These are phyloP conservation scores for Willisornis vidua DNA, from an alignment of 2,113 vertebrate species.

Conservation along the genomic window DNA sequence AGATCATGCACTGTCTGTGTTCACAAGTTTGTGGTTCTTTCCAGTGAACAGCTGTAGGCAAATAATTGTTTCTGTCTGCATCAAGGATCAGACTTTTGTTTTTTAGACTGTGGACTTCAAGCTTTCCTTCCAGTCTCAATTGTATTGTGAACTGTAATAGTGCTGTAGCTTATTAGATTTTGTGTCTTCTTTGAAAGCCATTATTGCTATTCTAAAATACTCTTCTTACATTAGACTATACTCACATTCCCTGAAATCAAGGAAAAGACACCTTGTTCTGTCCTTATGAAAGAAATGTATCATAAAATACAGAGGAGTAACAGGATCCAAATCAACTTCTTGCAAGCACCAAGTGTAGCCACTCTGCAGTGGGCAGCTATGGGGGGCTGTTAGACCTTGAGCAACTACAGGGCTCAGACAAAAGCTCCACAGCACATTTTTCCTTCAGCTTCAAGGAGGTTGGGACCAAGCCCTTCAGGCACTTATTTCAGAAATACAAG, in stretches of 20 bases:
- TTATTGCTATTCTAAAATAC: neutral
- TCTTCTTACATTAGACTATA: neutral
- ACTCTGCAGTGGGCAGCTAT: fast-evolving
- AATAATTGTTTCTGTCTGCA: neutral
- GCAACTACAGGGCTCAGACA: neutral
- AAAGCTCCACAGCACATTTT: neutral
- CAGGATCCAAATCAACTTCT: neutral
- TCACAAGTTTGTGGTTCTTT: neutral
- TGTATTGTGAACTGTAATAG: neutral
- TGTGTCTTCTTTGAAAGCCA: neutral
- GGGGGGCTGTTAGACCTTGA: neutral
- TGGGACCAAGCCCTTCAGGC: neutral
- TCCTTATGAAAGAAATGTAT: neutral
- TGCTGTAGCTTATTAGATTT: neutral
- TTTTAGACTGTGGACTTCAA: neutral
- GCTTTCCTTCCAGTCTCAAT: neutral
- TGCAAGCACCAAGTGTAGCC: neutral
- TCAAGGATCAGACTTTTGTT: neutral
- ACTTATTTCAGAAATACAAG: neutral
- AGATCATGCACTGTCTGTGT: neutral
- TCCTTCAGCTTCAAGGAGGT: neutral
- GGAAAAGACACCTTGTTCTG: neutral
- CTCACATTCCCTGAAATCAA: neutral
- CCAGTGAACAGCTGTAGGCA: neutral
- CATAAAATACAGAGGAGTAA: neutral